Conservation (phyloP, 2,888 invertebrate genomes). For the Diarsia brunnea region DNA sequence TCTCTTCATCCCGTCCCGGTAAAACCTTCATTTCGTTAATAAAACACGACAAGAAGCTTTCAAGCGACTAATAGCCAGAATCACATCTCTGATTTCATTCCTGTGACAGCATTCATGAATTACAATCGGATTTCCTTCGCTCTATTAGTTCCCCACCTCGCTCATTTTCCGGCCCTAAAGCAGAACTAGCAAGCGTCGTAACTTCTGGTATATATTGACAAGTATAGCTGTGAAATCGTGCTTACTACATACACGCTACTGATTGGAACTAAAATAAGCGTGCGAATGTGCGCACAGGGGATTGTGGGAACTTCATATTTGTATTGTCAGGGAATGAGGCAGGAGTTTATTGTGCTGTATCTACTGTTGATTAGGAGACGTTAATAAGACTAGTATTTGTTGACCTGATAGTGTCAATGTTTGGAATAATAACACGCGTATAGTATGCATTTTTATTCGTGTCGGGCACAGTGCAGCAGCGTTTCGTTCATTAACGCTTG, state of each 20-base stretch:
- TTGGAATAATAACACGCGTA: background rate
- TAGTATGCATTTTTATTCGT: background rate
- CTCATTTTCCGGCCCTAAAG: conserved; percentile 49
- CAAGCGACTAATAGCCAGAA: conserved; percentile 12
- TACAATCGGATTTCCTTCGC: conserved; percentile 30
- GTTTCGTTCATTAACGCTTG: background rate
- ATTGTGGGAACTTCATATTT: conserved; percentile 58
- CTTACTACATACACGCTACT: conserved; percentile 60
- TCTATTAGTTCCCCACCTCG: conserved; percentile 48
- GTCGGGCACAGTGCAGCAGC: background rate
- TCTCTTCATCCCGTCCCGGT: background rate
- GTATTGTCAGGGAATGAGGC: conserved; percentile 50
- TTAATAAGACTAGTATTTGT: conserved; percentile 14
- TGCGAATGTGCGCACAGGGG: conserved; percentile 53
- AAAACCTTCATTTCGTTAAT: background rate
- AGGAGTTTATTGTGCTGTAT: conserved; percentile 47
- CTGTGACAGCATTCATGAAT: conserved; percentile 32
- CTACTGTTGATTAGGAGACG: conserved; percentile 53
- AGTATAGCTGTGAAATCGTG: conserved; percentile 63
- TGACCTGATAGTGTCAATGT: background rate
- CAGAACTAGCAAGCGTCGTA: conserved; percentile 54
- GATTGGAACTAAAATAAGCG: conserved; percentile 66
- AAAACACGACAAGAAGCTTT: conserved; percentile 33
- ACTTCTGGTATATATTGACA: conserved; percentile 68
- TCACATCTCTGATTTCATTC: conserved; percentile 11